Evolutionary conservation across 2,113 vertebrate genomes (phyloP).

Genomic region (Hipposideros armiger): DNA sequence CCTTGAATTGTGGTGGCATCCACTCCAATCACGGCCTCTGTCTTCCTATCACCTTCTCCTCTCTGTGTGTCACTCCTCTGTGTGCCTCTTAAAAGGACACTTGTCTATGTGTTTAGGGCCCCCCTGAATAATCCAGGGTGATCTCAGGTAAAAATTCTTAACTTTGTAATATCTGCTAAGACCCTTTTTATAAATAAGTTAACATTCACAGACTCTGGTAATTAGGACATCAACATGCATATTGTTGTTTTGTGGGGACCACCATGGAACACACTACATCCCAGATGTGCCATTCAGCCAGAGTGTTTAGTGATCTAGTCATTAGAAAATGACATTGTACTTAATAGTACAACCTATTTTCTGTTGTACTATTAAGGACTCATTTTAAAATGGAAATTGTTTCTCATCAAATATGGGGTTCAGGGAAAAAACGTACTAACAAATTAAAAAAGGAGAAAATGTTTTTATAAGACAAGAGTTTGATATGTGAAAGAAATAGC

Average conservation of each 20-base stretch:
- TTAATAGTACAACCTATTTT: background rate
- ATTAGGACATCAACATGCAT: background rate
- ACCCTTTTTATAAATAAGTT: background rate
- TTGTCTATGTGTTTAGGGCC: background rate
- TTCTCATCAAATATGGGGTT: background rate
- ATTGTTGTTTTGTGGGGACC: background rate
- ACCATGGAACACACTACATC: background rate
- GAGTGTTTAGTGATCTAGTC: constrained; percentile 38
- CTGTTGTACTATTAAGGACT: constrained; percentile 43
- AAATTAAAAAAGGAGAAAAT: background rate
- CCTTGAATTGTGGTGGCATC: background rate
- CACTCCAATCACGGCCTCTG: background rate
- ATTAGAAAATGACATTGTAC: background rate
- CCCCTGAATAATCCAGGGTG: background rate
- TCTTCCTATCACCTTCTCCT: background rate
- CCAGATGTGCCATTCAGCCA: background rate
- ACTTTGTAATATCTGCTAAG: background rate
- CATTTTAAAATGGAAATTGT: background rate
- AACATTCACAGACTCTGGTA: background rate
- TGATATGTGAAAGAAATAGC: background rate
- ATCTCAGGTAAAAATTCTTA: background rate
- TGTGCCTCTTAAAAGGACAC: background rate
- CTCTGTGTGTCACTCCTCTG: background rate
- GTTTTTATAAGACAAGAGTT: background rate
- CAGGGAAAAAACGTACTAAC: background rate